These are phyloP conservation scores for Sorex araneus DNA, from an alignment of 2,113 vertebrate genomes.

Conservation along the genomic window DNA sequence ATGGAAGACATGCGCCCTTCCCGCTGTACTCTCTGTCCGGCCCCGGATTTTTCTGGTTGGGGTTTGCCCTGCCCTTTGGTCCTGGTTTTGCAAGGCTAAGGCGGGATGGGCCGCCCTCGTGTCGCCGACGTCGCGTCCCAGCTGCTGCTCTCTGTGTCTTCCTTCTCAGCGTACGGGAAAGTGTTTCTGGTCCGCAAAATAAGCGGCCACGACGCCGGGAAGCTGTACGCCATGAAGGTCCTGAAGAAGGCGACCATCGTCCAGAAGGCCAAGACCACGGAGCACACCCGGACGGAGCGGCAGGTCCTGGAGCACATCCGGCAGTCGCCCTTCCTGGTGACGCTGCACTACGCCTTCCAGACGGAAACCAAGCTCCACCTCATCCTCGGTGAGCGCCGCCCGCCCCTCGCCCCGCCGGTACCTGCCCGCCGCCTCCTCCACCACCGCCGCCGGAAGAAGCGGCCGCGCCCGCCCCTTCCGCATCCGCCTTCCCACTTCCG, in stretches of 20 bases:
- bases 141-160: neutral
- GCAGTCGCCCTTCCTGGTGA: constrained; percentile 96
- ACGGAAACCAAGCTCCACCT: constrained; percentile 99
- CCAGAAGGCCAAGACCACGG: constrained; percentile 98
- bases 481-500: neutral
- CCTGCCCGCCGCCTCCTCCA: neutral
- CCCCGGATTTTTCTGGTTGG: neutral
- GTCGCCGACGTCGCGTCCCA: neutral
- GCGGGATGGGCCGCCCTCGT: neutral
- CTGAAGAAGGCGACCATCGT: constrained; percentile 98
- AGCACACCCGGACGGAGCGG: constrained; percentile 96
- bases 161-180: constrained; percentile 95
- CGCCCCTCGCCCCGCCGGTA: neutral
- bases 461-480: too few relatives aligned
- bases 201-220: constrained; percentile 96
- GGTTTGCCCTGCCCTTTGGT: neutral
- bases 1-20: too few relatives aligned
- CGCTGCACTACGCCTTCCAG: constrained; percentile 98
- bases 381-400: constrained; percentile 93
- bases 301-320: constrained; percentile 98
- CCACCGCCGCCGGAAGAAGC: neutral
- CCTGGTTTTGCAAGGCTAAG: too few relatives aligned
- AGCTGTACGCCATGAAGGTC: constrained; percentile 99
- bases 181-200: constrained; percentile 98
- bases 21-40: too few relatives aligned